Evolutionary conservation across 2,113 vertebrate species (phyloP).

Genomic region (Oncorhynchus clarkii): DNA sequence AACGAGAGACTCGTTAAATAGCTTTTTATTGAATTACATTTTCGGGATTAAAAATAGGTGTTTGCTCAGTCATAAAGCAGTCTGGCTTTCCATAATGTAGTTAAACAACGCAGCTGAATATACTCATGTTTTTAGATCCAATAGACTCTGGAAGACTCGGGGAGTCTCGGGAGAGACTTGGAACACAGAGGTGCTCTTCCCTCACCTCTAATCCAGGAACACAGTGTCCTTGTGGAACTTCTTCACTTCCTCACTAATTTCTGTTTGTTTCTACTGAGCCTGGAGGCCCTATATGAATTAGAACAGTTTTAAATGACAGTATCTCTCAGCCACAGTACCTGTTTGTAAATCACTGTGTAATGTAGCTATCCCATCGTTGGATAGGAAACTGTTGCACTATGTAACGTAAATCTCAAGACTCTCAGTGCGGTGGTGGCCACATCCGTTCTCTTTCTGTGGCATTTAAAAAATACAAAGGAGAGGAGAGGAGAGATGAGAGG

Average conservation of each 20-base stretch:
- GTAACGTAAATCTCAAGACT: conserved; percentile 9
- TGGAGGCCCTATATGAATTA: conserved; percentile 46
- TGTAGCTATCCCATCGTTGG: conserved; percentile 41
- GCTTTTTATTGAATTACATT: conserved; percentile 60
- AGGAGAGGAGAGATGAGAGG: not conserved
- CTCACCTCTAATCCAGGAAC: conserved; percentile 11
- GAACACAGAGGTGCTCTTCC: conserved; percentile 29
- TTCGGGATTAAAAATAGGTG: conserved; percentile 66
- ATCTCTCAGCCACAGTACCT: conserved; percentile 25
- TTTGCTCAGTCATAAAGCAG: conserved; percentile 56
- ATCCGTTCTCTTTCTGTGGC: conserved; percentile 23
- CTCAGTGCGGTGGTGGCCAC: not conserved
- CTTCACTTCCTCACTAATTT: conserved; percentile 50
- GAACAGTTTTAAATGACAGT: conserved; percentile 53
- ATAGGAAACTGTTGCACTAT: conserved; percentile 35
- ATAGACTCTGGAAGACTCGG: conserved; percentile 37
- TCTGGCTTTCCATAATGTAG: conserved; percentile 60
- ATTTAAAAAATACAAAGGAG: conserved; percentile 33
- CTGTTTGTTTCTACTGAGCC: conserved; percentile 60
- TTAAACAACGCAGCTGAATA: conserved; percentile 71
- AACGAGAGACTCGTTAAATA: conserved; percentile 27
- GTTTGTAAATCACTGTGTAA: conserved; percentile 9
- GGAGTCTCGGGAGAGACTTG: conserved; percentile 36
- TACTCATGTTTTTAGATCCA: conserved; percentile 50
- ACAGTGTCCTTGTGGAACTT: conserved; percentile 43